phyloP scores from a whole-genome alignment of 2,888 invertebrate species.

The Epinotia nisella region DNA sequence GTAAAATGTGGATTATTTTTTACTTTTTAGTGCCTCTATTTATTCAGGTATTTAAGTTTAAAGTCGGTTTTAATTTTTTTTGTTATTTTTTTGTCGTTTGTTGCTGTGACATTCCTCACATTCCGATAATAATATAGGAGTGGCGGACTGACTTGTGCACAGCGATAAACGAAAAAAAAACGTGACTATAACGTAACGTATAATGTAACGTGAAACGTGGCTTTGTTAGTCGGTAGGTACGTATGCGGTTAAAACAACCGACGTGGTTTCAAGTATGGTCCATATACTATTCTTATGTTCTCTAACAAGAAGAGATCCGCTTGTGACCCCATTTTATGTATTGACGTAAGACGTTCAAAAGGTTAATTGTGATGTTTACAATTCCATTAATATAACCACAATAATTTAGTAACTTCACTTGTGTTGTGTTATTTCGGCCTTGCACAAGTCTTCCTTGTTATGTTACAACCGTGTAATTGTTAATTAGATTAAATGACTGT shows the following conservation, averaged over 20 bases:
- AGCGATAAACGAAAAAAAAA: background rate
- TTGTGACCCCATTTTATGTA: background rate
- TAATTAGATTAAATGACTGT: slow-evolving; percentile 7
- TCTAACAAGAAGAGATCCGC: background rate
- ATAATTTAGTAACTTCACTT: background rate
- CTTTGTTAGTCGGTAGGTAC: background rate
- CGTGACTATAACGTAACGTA: slow-evolving; percentile 4
- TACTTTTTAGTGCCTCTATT: no score
- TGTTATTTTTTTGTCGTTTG: no score
- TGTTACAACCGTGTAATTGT: background rate
- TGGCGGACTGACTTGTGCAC: background rate
- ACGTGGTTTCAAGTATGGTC: background rate
- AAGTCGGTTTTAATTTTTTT: no score
- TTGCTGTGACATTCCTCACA: no score
- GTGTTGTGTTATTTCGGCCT: slow-evolving; percentile 1
- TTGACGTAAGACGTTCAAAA: slow-evolving; percentile 9
- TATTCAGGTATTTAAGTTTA: no score
- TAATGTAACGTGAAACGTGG: no score
- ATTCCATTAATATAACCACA: no score
- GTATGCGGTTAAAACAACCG: background rate
- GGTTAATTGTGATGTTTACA: slow-evolving; percentile 9
- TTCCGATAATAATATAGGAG: no score
- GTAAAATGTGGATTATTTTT: no score
- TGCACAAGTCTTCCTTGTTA: slow-evolving; percentile 18
- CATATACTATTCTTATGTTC: background rate